Evolutionary conservation across 2,113 vertebrate species (phyloP).

Genomic region (Hyperoodon ampullatus): DNA sequence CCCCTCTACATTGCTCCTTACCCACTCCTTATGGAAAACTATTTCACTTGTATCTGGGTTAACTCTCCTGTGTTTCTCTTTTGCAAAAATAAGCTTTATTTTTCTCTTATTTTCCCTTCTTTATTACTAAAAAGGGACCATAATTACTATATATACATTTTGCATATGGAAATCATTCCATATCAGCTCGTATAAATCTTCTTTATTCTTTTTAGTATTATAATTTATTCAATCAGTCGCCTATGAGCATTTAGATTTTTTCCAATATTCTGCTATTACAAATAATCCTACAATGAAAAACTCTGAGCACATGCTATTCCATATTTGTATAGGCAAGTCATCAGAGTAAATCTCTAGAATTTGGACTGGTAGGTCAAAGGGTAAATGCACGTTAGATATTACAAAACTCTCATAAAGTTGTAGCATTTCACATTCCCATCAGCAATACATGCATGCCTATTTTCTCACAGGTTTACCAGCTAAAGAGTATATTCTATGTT

Average conservation of each 20-base stretch:
- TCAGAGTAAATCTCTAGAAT: neutral
- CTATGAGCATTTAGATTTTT: neutral
- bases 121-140: neutral
- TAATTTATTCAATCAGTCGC: neutral
- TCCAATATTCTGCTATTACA: neutral
- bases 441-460: neutral
- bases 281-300: slow-evolving; percentile 11
- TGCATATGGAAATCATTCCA: neutral
- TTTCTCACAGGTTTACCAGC: neutral
- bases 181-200: neutral
- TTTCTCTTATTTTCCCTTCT: neutral
- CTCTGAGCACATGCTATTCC: neutral
- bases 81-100: slow-evolving; percentile 16
- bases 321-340: neutral
- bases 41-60: neutral
- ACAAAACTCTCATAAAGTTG: neutral
- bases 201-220: neutral
- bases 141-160: neutral
- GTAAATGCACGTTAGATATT: neutral
- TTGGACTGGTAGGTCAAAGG: neutral
- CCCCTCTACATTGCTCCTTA: neutral
- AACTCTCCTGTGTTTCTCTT: slow-evolving; percentile 14
- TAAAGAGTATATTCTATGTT: neutral
- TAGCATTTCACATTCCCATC: neutral
- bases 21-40: neutral